Evolutionary conservation across 2,888 invertebrate genomes (phyloP), one percentile per base, ranked within the genome.

Genomic region (Orchesella flavescens): DNA sequence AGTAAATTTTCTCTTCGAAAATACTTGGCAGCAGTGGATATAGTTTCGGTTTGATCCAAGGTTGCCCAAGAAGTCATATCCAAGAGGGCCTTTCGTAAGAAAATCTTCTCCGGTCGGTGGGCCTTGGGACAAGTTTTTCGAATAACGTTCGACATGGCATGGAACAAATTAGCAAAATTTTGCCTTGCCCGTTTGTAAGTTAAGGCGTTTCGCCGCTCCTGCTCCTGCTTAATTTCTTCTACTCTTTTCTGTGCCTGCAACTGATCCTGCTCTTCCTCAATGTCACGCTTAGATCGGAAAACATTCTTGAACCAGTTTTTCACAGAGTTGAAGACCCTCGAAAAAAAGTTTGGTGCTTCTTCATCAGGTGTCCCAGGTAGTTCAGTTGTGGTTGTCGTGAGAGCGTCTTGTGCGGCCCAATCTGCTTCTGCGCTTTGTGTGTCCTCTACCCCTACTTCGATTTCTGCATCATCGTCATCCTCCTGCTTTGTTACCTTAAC

Each of bases 51-150:
- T 17, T 55, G 19, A n/a, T 80, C 65, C 13, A 80, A 12, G 9
- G 80, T 80, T 7, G 49, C 49, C 80, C 80, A 80, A 13, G 73
- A 34, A n/a, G 65, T 44, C 57, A 80, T 80, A 17, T 73, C 80
- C 66, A 80, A 7, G 9, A 80, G 19, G 15, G 73, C 79, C 12
- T 73, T 43, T 1, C 73, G 63, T n/a, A 79, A 21, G 15, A 79
- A 79, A n/a, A 43, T 10, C 24, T 65, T 79, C 2, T 79, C 73
- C 5, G 79, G 79, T 57, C 66, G 24, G 13, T 65, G 44, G 21
- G 19, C 21, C 0, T 17, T 19, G n/a, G 79, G 79, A 15, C 79
- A 79, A 15, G 66, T 15, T 21, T 79, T 79, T 0, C 34, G 19
- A 7, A 79, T 34, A 44, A 79, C 44, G 44, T 79, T 65, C 2